Base-by-base conservation (phyloP, 2,888 invertebrate species). In the Drosophila barbarae region DNA sequence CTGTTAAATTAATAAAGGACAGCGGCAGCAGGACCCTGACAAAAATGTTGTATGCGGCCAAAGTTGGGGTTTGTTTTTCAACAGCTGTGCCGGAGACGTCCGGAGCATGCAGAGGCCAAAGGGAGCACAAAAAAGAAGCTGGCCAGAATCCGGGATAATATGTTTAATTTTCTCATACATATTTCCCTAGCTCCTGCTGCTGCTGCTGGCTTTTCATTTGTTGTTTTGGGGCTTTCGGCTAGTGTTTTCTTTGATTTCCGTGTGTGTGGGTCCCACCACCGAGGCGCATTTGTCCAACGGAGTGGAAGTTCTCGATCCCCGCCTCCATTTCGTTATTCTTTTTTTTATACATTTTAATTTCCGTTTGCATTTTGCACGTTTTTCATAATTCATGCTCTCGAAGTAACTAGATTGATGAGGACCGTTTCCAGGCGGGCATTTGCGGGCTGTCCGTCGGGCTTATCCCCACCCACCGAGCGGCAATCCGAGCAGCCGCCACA, bases 1-100 rank as follows among this genome's bases (percentile, higher is more conserved):
- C 81, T 84, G 84, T 76, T 84, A 84, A 85, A 86, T 85, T 86
- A 86, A 85, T 86, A 85, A 85, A 82, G 81, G 74, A 75, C 71
- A 67, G 42, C 26, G 23, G 47, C 38, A 30, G 47, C 38, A 55
- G 54, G 55, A 67, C 51, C 47, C 70, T 73, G 76, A 76, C 68
- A 70, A 60, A 69, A 66, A 70, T 73, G 59, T 58, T 59, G 74
- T 69, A 51, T 82, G 76, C 63, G 66, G 60, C 66, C 64, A 73
- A 69, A 71, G 72, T 77, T 81, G 73, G 75, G 84, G 79, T 84
- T 79, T 82, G 73, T 75, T 77, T 84, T 79, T 54, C 73, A 79
- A 82, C 83, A 84, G 79, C 84, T 83, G 78, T 71, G 67, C 77
- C 47, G 69, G 66, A 80, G 78, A 78, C 81, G 66, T 55, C 58